Percentiles rank a stretch among this genome's conserved stretches.
Evolutionary conservation across 2,888 invertebrate genomes (phyloP).

Genomic region (Sarcophaga carnaria): DNA sequence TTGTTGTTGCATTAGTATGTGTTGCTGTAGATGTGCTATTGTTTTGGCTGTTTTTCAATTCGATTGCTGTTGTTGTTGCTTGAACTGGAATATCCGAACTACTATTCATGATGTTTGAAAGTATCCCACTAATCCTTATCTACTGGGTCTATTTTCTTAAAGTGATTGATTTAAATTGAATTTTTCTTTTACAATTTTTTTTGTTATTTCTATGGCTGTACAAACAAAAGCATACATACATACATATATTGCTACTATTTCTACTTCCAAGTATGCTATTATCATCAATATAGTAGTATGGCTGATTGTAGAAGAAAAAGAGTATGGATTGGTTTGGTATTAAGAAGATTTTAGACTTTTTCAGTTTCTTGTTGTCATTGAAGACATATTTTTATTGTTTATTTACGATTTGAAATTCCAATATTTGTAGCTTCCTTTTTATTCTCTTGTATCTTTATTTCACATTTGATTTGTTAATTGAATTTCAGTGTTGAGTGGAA

Average conservation of each 20-base stretch:
- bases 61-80: conserved; percentile 36
- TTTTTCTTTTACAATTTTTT: not conserved
- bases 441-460: conserved; percentile 34
- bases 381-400: conserved; percentile 47
- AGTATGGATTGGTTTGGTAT: not conserved
- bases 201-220: not conserved
- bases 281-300: conserved; percentile 8
- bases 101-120: conserved; percentile 49
- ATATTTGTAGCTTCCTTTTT: not conserved
- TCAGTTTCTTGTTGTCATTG: conserved; percentile 28
- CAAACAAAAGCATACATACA: not conserved
- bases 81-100: conserved; percentile 49
- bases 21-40: conserved; percentile 43
- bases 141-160: conserved; percentile 50
- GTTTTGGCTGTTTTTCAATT: conserved; percentile 61
- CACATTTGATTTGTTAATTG: conserved; percentile 61
- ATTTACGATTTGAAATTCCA: conserved; percentile 17
- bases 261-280: conserved; percentile 6
- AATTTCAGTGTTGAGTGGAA: conserved; percentile 55
- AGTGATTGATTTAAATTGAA: conserved; percentile 64
- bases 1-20: conserved; percentile 8
- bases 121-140: conserved; percentile 52
- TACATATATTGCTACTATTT: conserved; percentile 21
- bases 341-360: conserved; percentile 28
- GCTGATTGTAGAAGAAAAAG: conserved; percentile 14